Conservation (phyloP, 2,888 invertebrate genomes). For the Caenorhabditis zanzibari region DNA sequence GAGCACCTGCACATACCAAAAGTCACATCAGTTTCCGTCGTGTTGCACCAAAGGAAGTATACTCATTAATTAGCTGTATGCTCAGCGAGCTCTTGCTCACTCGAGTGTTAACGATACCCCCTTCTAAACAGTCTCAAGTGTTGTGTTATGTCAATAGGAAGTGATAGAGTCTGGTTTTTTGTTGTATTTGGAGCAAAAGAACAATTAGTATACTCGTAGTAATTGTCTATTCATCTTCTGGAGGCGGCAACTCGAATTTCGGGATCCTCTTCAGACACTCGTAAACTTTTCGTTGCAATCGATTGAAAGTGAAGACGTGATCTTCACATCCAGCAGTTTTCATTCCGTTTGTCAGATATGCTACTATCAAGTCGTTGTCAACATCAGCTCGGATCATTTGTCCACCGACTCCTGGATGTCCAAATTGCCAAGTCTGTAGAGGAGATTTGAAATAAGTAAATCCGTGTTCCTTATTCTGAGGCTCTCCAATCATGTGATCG, state of each 20-base stretch:
- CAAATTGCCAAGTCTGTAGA: constrained; percentile 77
- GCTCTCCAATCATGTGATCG: constrained; percentile 71
- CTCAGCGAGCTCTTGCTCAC: constrained; percentile 51
- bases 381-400: constrained; percentile 82
- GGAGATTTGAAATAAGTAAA: constrained; percentile 70
- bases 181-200: not conserved
- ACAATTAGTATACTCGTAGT: constrained; percentile 1
- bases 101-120: constrained; percentile 62
- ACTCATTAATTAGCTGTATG: constrained; percentile 61
- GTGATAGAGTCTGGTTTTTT: constrained; percentile 10
- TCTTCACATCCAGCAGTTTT: constrained; percentile 71
- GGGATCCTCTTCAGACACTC: constrained; percentile 58
- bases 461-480: constrained; percentile 70
- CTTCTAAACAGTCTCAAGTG: constrained; percentile 29
- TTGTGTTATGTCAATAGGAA: constrained; percentile 42
- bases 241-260: constrained; percentile 60
- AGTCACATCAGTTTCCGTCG: constrained; percentile 20
- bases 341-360: constrained; percentile 82
- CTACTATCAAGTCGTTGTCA: constrained; percentile 83
- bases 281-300: constrained; percentile 67
- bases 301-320: constrained; percentile 70
- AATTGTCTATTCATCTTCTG: constrained; percentile 42
- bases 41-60: constrained; percentile 7
- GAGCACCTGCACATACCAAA: constrained; percentile 16
- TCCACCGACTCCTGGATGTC: constrained; percentile 84